These are phyloP conservation scores for Dromococcyx pavoninus DNA, from an alignment of 2,797 vertebrate genomes.

Conservation along the genomic window DNA sequence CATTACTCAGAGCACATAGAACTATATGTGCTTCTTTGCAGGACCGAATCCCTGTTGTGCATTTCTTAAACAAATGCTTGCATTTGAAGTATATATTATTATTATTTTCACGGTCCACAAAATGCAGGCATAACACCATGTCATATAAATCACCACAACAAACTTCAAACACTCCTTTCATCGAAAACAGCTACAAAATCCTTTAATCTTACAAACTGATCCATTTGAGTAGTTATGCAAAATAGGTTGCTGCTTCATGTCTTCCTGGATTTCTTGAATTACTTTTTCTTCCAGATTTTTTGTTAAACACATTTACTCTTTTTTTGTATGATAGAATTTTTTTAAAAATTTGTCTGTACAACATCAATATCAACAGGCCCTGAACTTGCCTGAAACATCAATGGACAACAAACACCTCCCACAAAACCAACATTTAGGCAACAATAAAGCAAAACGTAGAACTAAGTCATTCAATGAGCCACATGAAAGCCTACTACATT, in stretches of 20 bases:
- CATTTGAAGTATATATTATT: neutral
- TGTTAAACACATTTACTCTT: neutral
- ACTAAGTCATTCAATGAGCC: neutral
- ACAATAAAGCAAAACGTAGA: neutral
- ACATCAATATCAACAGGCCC: neutral
- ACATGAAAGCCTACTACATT: neutral
- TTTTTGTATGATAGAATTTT: neutral
- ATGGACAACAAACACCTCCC: neutral
- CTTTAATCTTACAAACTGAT: neutral
- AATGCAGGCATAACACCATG: neutral
- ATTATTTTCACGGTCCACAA: neutral
- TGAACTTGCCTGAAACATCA: neutral
- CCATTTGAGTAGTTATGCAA: neutral
- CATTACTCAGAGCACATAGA: neutral
- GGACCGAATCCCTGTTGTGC: neutral
- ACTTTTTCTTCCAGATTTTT: neutral
- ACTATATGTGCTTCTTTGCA: neutral
- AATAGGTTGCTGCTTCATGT: neutral
- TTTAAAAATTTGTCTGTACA: neutral
- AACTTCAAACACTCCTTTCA: neutral
- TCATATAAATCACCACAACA: neutral
- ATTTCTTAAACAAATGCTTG: neutral
- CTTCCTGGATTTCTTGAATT: neutral
- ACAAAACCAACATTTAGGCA: neutral
- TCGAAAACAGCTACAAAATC: neutral